These are phyloP conservation scores for Eutrigla gurnardus DNA, from an alignment of 2,797 vertebrate genomes.

Conservation along the genomic window DNA sequence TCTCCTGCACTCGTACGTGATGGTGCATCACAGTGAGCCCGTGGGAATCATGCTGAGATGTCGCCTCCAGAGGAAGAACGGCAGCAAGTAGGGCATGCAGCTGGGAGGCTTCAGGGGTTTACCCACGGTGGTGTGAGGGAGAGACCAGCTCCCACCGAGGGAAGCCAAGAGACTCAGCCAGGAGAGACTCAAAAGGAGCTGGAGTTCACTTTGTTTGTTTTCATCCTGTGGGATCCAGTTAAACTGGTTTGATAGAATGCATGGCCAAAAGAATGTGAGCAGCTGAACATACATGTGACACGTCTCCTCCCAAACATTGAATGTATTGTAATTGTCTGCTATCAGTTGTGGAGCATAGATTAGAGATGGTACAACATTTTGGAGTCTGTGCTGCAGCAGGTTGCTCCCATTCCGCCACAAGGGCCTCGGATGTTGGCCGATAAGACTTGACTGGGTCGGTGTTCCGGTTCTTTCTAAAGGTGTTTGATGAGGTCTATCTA, in stretches of 20 bases:
- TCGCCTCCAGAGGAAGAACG: conserved; percentile 4
- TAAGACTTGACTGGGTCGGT: background rate
- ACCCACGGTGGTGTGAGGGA: background rate
- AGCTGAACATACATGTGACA: background rate
- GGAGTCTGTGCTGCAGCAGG: background rate
- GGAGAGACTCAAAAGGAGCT: background rate
- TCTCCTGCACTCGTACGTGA: background rate
- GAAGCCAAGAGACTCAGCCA: background rate
- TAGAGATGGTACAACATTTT: background rate
- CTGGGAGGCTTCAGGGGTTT: background rate
- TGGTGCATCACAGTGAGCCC: background rate
- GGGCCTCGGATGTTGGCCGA: background rate
- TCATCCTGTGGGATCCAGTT: background rate
- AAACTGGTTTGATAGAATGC: background rate
- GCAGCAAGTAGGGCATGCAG: conserved; percentile 7
- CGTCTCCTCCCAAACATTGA: background rate
- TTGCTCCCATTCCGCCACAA: background rate
- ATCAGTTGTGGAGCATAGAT: background rate
- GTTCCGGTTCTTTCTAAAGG: background rate
- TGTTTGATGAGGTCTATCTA: background rate
- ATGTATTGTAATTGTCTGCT: background rate
- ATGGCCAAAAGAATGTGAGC: background rate
- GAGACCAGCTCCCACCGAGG: background rate
- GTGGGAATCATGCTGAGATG: conserved; percentile 15
- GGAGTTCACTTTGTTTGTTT: background rate